A percentile compares a stretch with the other conserved stretches of the same genome.
phyloP scores from a whole-genome alignment of 1,140 invertebrate genomes.

The Heliconius melpomene region DNA sequence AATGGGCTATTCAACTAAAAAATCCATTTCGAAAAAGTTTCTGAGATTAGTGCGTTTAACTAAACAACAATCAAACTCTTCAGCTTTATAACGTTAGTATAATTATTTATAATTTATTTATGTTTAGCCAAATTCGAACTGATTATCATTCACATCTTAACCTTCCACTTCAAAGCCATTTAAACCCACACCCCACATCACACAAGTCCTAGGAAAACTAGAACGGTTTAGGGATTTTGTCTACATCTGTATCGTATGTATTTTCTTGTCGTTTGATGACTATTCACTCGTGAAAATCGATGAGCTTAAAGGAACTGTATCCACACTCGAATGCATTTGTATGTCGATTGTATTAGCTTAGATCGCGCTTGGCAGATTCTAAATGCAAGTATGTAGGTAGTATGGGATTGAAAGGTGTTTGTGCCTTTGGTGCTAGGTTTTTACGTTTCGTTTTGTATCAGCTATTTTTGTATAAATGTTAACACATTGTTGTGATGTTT shows the following conservation, averaged over 20 bases:
- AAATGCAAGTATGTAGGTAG: constrained; percentile 1
- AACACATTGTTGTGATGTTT: too few species aligned
- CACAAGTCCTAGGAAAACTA: constrained; percentile 11
- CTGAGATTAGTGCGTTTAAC: too few species aligned
- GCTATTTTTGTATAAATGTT: too few species aligned
- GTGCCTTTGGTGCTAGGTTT: not conserved
- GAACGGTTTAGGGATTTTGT: constrained; percentile 12
- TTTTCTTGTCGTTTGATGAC: constrained; percentile 30
- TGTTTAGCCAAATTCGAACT: too few species aligned
- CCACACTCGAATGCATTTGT: constrained; percentile 14
- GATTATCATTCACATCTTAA: not conserved
- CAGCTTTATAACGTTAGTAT: too few species aligned
- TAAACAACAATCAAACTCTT: too few species aligned
- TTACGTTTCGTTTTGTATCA: not conserved
- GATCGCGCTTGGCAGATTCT: constrained; percentile 1
- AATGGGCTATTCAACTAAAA: too few species aligned
- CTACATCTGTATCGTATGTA: constrained; percentile 6
- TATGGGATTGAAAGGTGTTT: not conserved
- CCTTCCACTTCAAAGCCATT: not conserved
- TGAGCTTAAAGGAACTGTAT: constrained; percentile 16
- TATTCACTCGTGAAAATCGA: constrained; percentile 30
- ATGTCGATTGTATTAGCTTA: constrained; percentile 15
- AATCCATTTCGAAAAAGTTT: too few species aligned
- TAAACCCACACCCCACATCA: not conserved
- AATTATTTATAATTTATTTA: too few species aligned